phyloP scores from a whole-genome alignment of 2,797 vertebrate species.

The Cossypha niveicapilla region DNA sequence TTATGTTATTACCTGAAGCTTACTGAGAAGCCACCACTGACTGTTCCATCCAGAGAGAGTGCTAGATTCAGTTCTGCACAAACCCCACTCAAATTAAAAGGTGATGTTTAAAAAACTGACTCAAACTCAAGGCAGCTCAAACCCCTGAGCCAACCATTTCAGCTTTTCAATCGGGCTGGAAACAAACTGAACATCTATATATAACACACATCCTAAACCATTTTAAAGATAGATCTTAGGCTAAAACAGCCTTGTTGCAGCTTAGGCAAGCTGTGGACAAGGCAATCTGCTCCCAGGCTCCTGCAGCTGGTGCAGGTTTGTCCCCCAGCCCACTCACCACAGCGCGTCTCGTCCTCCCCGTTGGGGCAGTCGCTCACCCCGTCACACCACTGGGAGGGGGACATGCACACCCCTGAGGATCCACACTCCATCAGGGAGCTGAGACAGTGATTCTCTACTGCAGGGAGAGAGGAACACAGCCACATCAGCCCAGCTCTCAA shows the following conservation, averaged over 20 bases:
- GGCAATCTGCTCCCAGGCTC: neutral
- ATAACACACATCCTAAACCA: fast-evolving
- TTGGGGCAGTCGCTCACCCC: conserved; percentile 76
- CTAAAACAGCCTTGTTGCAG: neutral
- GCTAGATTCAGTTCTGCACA: neutral
- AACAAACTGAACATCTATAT: neutral
- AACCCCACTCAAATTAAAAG: neutral
- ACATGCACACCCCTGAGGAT: conserved; percentile 71
- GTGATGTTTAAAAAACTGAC: neutral
- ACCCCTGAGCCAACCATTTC: neutral
- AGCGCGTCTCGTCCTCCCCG: conserved; percentile 83
- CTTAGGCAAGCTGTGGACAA: neutral
- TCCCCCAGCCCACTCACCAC: conserved; percentile 74
- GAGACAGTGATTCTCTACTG: conserved; percentile 70
- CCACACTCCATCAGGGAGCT: conserved; percentile 75
- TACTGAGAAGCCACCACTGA: neutral
- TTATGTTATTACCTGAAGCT: neutral
- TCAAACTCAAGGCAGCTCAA: neutral
- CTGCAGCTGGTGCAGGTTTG: neutral
- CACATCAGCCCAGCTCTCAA: neutral
- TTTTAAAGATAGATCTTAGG: neutral
- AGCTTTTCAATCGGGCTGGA: neutral
- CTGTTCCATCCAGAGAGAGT: neutral
- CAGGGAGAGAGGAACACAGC: neutral
- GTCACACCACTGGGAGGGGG: conserved; percentile 81